Percentiles rank a stretch among this genome's conserved stretches.
Evolutionary conservation across 2,797 vertebrate genomes (phyloP).

Genomic region (Chaenodraco wilsoni): DNA sequence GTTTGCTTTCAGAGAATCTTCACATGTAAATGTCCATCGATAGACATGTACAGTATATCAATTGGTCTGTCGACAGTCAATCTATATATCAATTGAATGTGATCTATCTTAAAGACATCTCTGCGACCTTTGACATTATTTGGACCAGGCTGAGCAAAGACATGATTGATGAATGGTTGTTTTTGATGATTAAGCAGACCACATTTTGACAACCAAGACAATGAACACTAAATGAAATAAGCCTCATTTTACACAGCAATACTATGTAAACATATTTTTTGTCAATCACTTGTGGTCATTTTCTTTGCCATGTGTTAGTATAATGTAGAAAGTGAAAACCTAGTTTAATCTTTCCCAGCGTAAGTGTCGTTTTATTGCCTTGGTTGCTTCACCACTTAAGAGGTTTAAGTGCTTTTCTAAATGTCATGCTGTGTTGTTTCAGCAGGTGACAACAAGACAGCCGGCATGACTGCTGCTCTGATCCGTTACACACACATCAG

Average conservation of each 20-base stretch:
- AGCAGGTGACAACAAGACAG: conserved; percentile 22
- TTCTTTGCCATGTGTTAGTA: neutral
- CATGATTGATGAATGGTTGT: neutral
- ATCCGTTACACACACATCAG: conserved; percentile 28
- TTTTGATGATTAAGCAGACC: neutral
- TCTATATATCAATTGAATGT: neutral
- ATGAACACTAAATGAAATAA: neutral
- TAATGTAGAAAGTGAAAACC: neutral
- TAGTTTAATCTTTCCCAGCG: neutral
- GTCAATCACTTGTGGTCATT: neutral
- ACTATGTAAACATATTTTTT: too few species aligned
- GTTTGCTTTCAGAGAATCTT: conserved; percentile 3
- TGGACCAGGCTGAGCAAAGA: neutral
- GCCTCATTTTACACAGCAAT: too few species aligned
- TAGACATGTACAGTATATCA: neutral
- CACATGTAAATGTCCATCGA: conserved; percentile 1
- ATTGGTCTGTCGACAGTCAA: neutral
- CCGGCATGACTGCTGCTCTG: conserved; percentile 4
- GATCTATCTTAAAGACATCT: conserved; percentile 3
- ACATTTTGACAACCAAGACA: neutral
- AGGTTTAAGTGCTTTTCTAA: conserved; percentile 18
- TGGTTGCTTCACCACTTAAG: neutral
- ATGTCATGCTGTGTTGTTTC: conserved; percentile 37
- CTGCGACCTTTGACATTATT: conserved; percentile 12
- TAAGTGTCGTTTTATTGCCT: neutral